Percentiles rank a stretch among this genome's conserved stretches.
phyloP scores from a whole-genome alignment of 2,797 vertebrate genomes.

The Miichthys miiuy region DNA sequence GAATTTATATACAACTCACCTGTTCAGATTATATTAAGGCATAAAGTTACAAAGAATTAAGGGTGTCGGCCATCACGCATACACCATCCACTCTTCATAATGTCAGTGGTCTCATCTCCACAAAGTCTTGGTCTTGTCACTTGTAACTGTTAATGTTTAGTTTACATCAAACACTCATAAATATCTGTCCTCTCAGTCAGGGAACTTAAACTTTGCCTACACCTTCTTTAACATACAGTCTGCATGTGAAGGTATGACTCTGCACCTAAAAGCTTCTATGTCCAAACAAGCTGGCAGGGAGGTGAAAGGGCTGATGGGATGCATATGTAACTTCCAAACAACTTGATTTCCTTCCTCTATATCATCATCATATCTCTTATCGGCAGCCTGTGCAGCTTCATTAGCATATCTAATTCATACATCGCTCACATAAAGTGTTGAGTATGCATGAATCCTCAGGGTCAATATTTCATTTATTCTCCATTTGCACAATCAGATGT shows the following conservation, averaged over 20 bases:
- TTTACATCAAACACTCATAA: too few species aligned
- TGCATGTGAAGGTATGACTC: not conserved
- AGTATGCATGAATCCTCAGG: constrained; percentile 65
- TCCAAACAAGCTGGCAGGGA: not conserved
- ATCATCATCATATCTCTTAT: constrained; percentile 57
- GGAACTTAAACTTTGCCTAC: too few species aligned
- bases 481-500: constrained; percentile 58
- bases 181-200: too few species aligned
- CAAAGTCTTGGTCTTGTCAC: too few species aligned
- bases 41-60: too few species aligned
- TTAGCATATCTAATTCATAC: constrained; percentile 75
- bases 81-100: too few species aligned
- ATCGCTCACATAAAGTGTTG: constrained; percentile 65
- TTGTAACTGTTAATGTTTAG: too few species aligned
- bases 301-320: constrained; percentile 43
- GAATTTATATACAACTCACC: too few species aligned
- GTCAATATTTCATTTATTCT: constrained; percentile 79
- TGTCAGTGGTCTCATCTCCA: too few species aligned
- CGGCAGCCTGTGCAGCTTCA: constrained; percentile 51
- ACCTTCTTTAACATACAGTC: too few species aligned
- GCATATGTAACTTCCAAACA: constrained; percentile 22
- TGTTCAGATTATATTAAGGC: too few species aligned
- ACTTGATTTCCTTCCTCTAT: constrained; percentile 36
- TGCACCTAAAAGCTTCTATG: not conserved
- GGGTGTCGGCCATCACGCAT: too few species aligned